These are phyloP conservation scores for Eulemur rubriventer DNA, from an alignment of 2,797 vertebrate genomes.

Conservation along the genomic window DNA sequence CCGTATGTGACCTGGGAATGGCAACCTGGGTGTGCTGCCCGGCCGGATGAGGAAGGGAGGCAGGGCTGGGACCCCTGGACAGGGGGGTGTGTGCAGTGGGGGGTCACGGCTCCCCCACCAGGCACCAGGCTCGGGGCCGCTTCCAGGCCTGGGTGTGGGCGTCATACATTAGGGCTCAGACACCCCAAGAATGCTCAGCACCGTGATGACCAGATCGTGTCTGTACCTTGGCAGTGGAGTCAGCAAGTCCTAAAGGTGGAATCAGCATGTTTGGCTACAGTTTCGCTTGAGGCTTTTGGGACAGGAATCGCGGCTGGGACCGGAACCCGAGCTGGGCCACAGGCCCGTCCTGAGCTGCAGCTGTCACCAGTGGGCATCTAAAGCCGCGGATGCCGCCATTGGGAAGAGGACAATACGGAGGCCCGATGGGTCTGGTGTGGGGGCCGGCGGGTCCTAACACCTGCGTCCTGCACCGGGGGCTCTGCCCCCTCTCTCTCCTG, in stretches of 20 bases:
- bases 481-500: background rate
- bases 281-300: background rate
- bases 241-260: background rate
- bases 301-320: background rate
- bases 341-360: background rate
- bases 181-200: background rate
- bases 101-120: background rate
- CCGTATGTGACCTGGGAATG: fast-evolving
- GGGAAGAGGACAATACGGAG: background rate
- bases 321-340: too few species aligned
- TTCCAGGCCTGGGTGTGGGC: background rate
- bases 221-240: background rate
- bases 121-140: background rate
- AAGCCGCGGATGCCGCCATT: background rate
- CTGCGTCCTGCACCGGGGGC: background rate
- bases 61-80: background rate
- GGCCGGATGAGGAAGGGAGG: background rate
- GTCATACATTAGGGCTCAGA: background rate
- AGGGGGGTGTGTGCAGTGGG: background rate
- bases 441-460: background rate
- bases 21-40: background rate
- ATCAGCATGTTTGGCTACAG: background rate
- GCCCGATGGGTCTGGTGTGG: too few species aligned
- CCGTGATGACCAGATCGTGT: fast-evolving
- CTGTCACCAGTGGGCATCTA: background rate